A percentile compares a stretch with the other conserved stretches of the same genome.
Conservation (phyloP, 2,888 invertebrate species). For the Carabus problematicus region DNA sequence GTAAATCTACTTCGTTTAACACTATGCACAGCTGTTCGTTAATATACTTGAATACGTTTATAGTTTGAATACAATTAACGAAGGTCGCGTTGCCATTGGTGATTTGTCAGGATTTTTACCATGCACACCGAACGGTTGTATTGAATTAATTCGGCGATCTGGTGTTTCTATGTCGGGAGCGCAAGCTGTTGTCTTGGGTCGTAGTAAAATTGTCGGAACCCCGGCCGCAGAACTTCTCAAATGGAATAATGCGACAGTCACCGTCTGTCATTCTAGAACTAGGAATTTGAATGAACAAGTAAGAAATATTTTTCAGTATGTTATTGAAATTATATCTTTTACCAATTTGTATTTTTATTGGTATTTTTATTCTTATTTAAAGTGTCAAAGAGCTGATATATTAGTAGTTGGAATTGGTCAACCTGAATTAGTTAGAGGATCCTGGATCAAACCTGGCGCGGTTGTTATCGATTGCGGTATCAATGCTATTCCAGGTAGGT, state of each 20-base stretch:
- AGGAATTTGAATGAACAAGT: slow-evolving; percentile 79
- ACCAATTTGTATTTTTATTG: neutral
- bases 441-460: slow-evolving; percentile 97
- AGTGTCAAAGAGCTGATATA: slow-evolving; percentile 82
- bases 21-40: slow-evolving; percentile 7
- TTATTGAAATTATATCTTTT: neutral
- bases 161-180: slow-evolving; percentile 82
- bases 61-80: slow-evolving; percentile 88
- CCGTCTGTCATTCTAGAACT: slow-evolving; percentile 95
- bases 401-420: slow-evolving; percentile 95
- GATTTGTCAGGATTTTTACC: slow-evolving; percentile 91
- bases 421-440: slow-evolving; percentile 87
- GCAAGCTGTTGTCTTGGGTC: slow-evolving; percentile 90
- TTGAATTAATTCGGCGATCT: slow-evolving; percentile 86
- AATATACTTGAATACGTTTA: slow-evolving; percentile 36
- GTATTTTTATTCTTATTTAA: slow-evolving; percentile 28
- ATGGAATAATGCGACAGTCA: slow-evolving; percentile 97
- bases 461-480: slow-evolving; percentile 99
- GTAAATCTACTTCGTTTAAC: slow-evolving; percentile 61
- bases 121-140: slow-evolving; percentile 95
- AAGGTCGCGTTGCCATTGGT: slow-evolving; percentile 89
- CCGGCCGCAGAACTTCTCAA: slow-evolving; percentile 93
- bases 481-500: slow-evolving; percentile 83
- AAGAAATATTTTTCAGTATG: slow-evolving; percentile 45
- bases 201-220: slow-evolving; percentile 98